Evolutionary conservation across 2,888 invertebrate genomes (phyloP).

Genomic region (Oxystoma pomonae): DNA sequence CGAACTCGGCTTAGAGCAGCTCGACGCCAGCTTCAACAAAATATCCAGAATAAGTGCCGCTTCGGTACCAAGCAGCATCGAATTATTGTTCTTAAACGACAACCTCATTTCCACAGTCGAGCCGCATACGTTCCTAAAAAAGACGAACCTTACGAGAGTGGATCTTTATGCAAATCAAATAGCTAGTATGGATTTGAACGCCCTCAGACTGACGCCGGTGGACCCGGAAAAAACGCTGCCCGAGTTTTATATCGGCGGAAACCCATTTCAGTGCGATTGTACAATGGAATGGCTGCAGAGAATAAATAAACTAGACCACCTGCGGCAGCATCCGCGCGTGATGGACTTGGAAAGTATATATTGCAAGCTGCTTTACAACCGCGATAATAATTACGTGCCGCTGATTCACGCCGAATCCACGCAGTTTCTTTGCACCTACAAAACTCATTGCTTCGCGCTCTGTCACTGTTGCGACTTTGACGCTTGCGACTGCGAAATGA

Average conservation of each 20-base stretch:
- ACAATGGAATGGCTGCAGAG: conserved; percentile 94
- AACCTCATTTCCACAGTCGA: conserved; percentile 82
- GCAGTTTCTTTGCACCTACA: conserved; percentile 89
- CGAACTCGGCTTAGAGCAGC: conserved; percentile 72
- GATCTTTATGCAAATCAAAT: conserved; percentile 92
- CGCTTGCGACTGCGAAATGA: conserved; percentile 97
- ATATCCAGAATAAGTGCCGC: conserved; percentile 70
- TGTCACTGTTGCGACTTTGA: conserved; percentile 97
- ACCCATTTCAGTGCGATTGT: conserved; percentile 93
- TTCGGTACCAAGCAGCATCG: conserved; percentile 80
- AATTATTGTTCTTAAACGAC: conserved; percentile 83
- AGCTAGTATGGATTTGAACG: conserved; percentile 84
- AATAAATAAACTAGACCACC: conserved; percentile 78
- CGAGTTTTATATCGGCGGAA: conserved; percentile 90
- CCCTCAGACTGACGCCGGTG: conserved; percentile 76
- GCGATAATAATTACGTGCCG: conserved; percentile 80
- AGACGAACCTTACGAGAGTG: conserved; percentile 83
- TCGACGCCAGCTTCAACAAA: conserved; percentile 90
- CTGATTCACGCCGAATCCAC: conserved; percentile 81
- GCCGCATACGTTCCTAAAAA: conserved; percentile 84
- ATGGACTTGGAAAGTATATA: conserved; percentile 88
- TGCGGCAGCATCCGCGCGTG: conserved; percentile 83
- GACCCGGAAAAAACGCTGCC: conserved; percentile 72
- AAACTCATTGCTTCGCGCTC: conserved; percentile 88
- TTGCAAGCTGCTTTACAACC: conserved; percentile 81